Conservation (phyloP, 2,888 invertebrate genomes). For the Schrankia costaestrigalis region DNA sequence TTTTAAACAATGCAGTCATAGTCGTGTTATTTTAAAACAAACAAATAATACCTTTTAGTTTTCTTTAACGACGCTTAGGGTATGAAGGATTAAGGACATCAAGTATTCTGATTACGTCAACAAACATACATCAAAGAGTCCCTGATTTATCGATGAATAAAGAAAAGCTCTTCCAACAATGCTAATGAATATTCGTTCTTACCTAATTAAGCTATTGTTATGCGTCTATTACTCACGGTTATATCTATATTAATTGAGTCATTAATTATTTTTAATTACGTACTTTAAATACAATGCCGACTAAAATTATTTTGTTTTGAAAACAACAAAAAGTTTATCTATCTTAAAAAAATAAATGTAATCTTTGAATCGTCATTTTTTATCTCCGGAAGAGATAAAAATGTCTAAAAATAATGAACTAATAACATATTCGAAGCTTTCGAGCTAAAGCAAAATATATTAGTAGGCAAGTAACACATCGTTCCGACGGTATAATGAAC, state of each 20-base stretch:
- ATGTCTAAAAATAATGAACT: conserved; percentile 72
- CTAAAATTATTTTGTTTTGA: conserved; percentile 35
- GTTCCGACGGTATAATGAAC: conserved; percentile 77
- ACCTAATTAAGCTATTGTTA: conserved; percentile 15
- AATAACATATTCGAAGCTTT: conserved; percentile 59
- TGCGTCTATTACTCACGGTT: conserved; percentile 19
- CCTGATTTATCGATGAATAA: no score
- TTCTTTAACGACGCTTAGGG: no score
- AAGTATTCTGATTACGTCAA: no score
- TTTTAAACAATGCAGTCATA: no score
- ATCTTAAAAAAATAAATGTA: conserved; percentile 45
- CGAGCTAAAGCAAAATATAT: conserved; percentile 71
- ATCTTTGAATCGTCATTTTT: conserved; percentile 61
- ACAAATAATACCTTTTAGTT: no score
- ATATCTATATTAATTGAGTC: conserved; percentile 39
- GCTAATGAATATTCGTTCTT: background rate
- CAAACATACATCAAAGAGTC: no score
- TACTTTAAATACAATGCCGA: conserved; percentile 39
- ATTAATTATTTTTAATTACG: conserved; percentile 44
- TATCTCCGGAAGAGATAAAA: conserved; percentile 73
- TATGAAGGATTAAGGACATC: no score
- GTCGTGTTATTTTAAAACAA: no score
- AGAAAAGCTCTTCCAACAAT: conserved; percentile 3
- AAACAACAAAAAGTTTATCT: conserved; percentile 38
- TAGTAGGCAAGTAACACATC: conserved; percentile 77